phyloP scores from a whole-genome alignment of 2,113 vertebrate genomes.

The Gallinago jamesoni region DNA sequence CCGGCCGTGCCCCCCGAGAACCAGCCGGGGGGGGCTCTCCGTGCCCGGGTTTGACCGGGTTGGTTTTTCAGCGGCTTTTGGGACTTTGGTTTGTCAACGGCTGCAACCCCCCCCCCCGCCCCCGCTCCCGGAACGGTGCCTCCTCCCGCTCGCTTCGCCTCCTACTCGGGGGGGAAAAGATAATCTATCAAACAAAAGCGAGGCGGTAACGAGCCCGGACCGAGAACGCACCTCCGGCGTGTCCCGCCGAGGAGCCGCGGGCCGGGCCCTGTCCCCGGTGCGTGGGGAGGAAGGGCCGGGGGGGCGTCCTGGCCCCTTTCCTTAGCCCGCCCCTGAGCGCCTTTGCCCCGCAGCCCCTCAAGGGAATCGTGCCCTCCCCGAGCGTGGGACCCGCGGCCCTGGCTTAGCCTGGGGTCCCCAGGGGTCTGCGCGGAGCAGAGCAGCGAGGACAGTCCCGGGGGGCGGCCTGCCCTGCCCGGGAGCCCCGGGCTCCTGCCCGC shows the following conservation, averaged over 20 bases:
- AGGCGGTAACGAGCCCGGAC: not conserved
- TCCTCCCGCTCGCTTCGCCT: not conserved
- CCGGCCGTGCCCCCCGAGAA: not conserved
- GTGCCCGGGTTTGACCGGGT: not conserved
- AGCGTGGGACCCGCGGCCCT: not conserved
- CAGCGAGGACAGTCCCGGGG: not conserved
- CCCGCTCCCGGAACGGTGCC: not conserved
- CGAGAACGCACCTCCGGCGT: not conserved
- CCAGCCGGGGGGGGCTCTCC: fast-evolving
- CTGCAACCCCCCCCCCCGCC: not conserved
- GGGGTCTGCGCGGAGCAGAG: not conserved
- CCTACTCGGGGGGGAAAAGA: not conserved
- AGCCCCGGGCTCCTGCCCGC: not conserved
- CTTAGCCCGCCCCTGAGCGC: not conserved
- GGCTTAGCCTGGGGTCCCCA: not conserved
- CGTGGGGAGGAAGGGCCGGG: not conserved
- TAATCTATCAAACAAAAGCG: not conserved
- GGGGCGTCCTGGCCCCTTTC: not conserved
- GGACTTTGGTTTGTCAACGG: not conserved
- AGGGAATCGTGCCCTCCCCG: not conserved
- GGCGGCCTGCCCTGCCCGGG: too few species aligned
- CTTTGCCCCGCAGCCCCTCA: not conserved
- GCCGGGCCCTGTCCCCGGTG: not conserved
- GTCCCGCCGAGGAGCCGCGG: not conserved
- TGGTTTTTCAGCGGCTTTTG: not conserved